Percentiles rank a stretch among this genome's conserved stretches.
These are phyloP conservation scores for Diorhabda carinulata DNA, from an alignment of 1,140 invertebrate genomes.

Conservation along the genomic window DNA sequence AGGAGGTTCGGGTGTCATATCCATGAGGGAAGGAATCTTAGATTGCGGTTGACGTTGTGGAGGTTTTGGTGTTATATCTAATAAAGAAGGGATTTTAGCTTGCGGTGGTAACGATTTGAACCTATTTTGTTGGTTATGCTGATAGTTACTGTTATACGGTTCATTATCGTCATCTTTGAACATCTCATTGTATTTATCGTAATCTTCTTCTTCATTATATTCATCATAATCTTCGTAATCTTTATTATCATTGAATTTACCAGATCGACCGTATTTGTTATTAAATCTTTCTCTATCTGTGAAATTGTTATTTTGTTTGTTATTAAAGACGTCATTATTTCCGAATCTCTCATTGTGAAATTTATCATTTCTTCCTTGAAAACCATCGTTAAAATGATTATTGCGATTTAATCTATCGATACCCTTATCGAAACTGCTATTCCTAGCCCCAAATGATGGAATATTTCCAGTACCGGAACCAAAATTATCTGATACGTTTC, in stretches of 20 bases:
- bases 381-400: slow-evolving; percentile 16
- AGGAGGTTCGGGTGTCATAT: not conserved
- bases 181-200: slow-evolving; percentile 29
- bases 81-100: not conserved
- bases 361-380: slow-evolving; percentile 11
- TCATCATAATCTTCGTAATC: slow-evolving; percentile 17
- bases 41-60: not conserved
- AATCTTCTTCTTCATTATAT: slow-evolving; percentile 25
- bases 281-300: too few species aligned
- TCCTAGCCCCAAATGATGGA: not conserved
- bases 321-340: not conserved
- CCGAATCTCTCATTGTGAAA: slow-evolving; percentile 17
- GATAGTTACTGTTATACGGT: not conserved
- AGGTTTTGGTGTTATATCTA: slow-evolving; percentile 4
- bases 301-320: too few species aligned
- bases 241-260: not conserved
- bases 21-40: slow-evolving; percentile 12
- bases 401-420: slow-evolving; percentile 16
- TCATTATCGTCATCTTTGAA: slow-evolving; percentile 25
- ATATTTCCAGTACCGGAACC: slow-evolving; percentile 7
- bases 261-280: not conserved
- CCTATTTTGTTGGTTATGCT: not conserved
- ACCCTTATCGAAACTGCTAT: slow-evolving; percentile 4
- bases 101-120: not conserved
- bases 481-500: slow-evolving; percentile 6